Base-by-base conservation (phyloP, 2,888 invertebrate species). In the Aphidius colemani region DNA sequence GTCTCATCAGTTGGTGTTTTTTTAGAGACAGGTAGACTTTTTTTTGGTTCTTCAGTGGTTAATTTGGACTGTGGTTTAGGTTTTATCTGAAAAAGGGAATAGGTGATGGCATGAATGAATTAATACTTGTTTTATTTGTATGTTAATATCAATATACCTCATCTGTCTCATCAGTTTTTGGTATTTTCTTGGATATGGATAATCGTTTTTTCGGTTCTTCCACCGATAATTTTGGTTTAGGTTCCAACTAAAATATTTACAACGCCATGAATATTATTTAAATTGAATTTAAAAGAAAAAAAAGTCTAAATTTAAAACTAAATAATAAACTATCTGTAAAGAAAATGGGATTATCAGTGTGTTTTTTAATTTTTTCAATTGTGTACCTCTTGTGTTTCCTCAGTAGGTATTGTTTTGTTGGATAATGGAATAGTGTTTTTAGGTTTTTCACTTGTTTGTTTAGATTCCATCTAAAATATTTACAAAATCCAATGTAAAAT, bases 381-480 rank as follows among this genome's bases (percentile, higher is more conserved):
- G 55, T 53, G 51, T 44, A 39, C 58, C 55, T 65, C 40, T 63
- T 39, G 53, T 30, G 55, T 61, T 58, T 49, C 41, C 10, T 49
- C 46, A 44, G 49, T 30, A 39, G 55, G 63, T 69, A 30, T 30
- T 30, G 30, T 69, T 75, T 74, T 74, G 72, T 74, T 74, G 39
- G 64, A 65, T 62, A 69, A 69, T 50, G 71, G 2, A 30, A 2
- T 30, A 30, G 1, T 30, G 3, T 30, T 30, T 30, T 61, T 59
- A 40, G 11, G 30, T 18, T 8, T 18, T 18, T 8, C 18, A 7
- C 1, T 41, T 1, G 8, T 9, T 44, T 40, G 41, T 10, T 51
- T 51, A 3, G 11, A 6, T 48, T 48, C 10, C 10, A n/a, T 11
- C 11, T 48, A 7, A n/a, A n/a, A n/a, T 11, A 48, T 11, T 11